A percentile compares a stretch with the other conserved stretches of the same genome.
These are phyloP conservation scores for Phragmatobia fuliginosa DNA, from an alignment of 2,888 invertebrate species.

Conservation along the genomic window DNA sequence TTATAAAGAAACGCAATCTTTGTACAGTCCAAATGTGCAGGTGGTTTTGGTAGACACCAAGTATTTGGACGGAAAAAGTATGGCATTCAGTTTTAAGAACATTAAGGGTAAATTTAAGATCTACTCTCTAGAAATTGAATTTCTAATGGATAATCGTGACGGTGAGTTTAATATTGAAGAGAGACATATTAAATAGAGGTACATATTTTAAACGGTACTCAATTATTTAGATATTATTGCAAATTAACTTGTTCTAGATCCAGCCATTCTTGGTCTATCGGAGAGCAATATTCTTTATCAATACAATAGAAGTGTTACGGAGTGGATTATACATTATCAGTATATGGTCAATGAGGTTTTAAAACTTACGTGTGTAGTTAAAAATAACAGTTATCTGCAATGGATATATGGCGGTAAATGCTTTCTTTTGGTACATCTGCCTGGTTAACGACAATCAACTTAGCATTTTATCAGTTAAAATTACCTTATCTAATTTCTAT, in stretches of 20 bases:
- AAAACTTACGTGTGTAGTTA: neutral
- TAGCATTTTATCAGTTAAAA: neutral
- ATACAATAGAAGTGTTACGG: neutral
- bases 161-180: neutral
- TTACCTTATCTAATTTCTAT: no score
- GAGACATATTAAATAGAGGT: neutral
- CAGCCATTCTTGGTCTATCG: neutral
- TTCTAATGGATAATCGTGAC: neutral
- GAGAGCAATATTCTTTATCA: neutral
- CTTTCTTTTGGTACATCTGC: neutral
- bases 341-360: neutral
- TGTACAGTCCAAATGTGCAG: neutral
- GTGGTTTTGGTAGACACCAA: neutral
- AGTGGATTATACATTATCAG: slow-evolving; percentile 1
- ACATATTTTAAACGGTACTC: no score
- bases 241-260: neutral
- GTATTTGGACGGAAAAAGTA: neutral
- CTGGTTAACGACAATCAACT: neutral
- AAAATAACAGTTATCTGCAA: neutral
- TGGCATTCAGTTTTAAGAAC: neutral
- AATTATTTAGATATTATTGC: no score
- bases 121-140: neutral
- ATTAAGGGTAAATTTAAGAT: no score
- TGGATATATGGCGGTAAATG: neutral
- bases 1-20: neutral